Evolutionary conservation across 2,797 vertebrate species (phyloP), one percentile per base, ranked within the genome.

Genomic region (Ctenosaura bakeri): DNA sequence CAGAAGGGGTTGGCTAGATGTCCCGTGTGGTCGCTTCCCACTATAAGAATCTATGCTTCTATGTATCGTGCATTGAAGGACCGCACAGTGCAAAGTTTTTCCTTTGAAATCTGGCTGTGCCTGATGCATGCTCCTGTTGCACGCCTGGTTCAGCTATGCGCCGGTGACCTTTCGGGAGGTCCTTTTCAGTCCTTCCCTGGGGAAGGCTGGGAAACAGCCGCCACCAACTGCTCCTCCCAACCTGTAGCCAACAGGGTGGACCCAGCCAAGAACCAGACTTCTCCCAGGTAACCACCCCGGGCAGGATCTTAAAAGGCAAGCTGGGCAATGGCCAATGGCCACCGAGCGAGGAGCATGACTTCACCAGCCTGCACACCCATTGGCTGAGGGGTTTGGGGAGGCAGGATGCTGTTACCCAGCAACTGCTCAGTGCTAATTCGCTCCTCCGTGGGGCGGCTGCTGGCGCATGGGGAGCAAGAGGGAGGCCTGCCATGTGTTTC

Each of bases 281-380:
- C 88, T 18, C 80, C 88, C 88, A 89, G 78, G 71, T 89, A 89
- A 89, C 88, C 81, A 85, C 35, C 74, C n/a, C 46, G 66, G 32
- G 86, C 50, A 66, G 69, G 80, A 50, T 77, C 56, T 69, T 64
- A 46, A 83, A 88, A 18, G 32, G 62, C 52, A 2, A 89, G 73
- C 56, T 24, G 29, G 13, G 38, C 4, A 42, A 20, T 8, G 16
- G 86, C 91, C 91, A 92, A 88, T 88, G 50, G 52, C 6, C 16
- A 2, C 2, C 14, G 6, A 18, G 77, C 1, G 9, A 18, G 24
- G 59, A 22, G 32, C 56, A 90, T 92, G 86, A 90, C 71, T 50
- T 92, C 89, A 92, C 46, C 73, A 13, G 8, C 9, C 38, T 26
- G 29, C 64, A 9, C 78, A 1, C 26, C 59, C 78, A 90, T 92